These are phyloP conservation scores for Pherbina coryleti DNA, from an alignment of 2,888 invertebrate genomes.

Conservation along the genomic window DNA sequence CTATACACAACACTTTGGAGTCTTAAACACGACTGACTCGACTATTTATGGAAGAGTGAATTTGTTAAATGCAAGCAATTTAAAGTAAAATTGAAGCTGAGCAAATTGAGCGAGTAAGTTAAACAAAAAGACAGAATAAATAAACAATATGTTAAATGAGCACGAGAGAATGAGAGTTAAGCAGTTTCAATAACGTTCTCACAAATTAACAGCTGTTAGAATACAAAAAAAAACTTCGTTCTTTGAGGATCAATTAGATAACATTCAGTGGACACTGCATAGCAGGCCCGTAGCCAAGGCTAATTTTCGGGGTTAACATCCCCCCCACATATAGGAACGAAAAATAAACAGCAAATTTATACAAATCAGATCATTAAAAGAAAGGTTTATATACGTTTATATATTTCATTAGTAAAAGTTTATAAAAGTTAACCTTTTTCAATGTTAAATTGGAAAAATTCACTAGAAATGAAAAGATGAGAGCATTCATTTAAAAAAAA, in stretches of 20 bases:
- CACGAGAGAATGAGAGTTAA: background rate
- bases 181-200: background rate
- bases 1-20: background rate
- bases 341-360: too few species aligned
- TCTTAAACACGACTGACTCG: background rate
- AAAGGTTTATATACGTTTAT: too few species aligned
- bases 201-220: background rate
- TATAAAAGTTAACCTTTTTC: too few species aligned
- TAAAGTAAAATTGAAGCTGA: background rate
- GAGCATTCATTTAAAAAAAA: too few species aligned
- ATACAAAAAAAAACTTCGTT: background rate
- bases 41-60: background rate
- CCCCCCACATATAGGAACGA: too few species aligned
- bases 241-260: background rate
- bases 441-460: too few species aligned
- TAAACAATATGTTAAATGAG: background rate
- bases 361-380: too few species aligned
- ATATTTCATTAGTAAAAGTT: too few species aligned
- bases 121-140: background rate
- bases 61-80: background rate
- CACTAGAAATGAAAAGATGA: too few species aligned
- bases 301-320: too few species aligned
- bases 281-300: too few species aligned
- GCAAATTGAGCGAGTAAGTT: background rate
- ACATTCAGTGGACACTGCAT: background rate